phyloP scores from a whole-genome alignment of 1,140 invertebrate species.

The Eurytemora carolleeae region DNA sequence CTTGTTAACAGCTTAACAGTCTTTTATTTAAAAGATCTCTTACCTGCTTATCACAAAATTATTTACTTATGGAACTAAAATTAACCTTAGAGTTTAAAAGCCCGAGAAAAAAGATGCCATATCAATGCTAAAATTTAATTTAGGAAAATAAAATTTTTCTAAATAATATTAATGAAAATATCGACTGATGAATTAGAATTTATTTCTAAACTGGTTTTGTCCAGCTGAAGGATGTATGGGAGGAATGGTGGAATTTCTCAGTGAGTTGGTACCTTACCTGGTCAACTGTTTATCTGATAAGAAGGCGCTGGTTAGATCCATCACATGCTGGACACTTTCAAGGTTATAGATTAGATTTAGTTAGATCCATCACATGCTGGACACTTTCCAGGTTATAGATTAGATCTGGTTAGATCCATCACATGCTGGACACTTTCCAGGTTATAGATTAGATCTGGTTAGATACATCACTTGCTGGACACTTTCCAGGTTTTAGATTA shows the following conservation, averaged over 20 bases:
- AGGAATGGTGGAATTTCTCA: conserved; percentile 87
- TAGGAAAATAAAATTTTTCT: no score
- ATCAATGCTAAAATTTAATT: no score
- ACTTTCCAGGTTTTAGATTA: conserved; percentile 47
- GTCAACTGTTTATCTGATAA: conserved; percentile 78
- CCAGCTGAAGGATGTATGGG: conserved; percentile 59
- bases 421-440: conserved; percentile 96
- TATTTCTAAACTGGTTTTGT: no score
- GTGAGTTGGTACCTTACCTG: conserved; percentile 86
- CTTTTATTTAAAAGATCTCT: no score
- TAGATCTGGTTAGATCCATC: conserved; percentile 73
- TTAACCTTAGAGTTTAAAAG: no score
- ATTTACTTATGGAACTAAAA: no score
- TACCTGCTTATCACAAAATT: no score
- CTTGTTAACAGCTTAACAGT: no score
- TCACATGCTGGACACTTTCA: conserved; percentile 96
- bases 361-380: conserved; percentile 97
- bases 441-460: neutral
- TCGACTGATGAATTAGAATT: no score
- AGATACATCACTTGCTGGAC: conserved; percentile 49
- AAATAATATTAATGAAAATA: no score
- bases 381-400: conserved; percentile 58
- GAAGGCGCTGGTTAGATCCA: conserved; percentile 87
- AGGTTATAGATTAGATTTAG: conserved; percentile 37
- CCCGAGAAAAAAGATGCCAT: no score